Percentiles rank a stretch among this genome's conserved stretches.
Evolutionary conservation across 2,113 vertebrate species (phyloP).

Genomic region (Clarias magur): DNA sequence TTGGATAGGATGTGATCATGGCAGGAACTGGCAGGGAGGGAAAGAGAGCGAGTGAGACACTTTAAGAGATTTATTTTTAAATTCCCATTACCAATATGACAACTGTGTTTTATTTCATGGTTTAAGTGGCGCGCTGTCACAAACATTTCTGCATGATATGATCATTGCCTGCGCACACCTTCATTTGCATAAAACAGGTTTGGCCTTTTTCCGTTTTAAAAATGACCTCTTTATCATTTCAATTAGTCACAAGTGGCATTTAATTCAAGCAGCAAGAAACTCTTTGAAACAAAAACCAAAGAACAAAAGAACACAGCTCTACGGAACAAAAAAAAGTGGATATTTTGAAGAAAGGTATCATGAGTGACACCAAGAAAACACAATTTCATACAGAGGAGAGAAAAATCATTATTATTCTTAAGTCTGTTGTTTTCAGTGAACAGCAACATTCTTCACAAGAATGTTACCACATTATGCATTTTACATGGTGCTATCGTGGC

Average conservation of each 20-base stretch:
- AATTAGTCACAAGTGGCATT: not conserved
- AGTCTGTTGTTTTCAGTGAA: not conserved
- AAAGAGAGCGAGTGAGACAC: conserved; percentile 19
- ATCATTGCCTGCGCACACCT: not conserved
- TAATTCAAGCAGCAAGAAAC: not conserved
- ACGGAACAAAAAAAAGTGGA: not conserved
- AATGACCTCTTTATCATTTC: conserved; percentile 2
- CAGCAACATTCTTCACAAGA: not conserved
- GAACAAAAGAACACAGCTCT: not conserved
- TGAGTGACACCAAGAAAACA: not conserved
- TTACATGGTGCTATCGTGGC: not conserved
- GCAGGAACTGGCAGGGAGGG: conserved; percentile 83
- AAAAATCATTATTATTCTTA: not conserved
- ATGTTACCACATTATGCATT: not conserved
- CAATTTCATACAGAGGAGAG: not conserved
- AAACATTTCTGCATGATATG: not conserved
- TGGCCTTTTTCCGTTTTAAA: not conserved
- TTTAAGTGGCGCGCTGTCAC: not conserved
- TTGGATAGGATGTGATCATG: conserved; percentile 98
- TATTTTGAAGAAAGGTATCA: not conserved
- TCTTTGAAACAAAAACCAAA: not conserved
- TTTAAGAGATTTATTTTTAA: conserved; percentile 23
- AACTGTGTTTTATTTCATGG: not conserved
- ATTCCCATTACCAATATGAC: not conserved
- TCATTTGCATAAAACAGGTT: not conserved